Base-by-base conservation (phyloP, 92 coral and sea anemone species). In the Epizoanthus stellaris region DNA sequence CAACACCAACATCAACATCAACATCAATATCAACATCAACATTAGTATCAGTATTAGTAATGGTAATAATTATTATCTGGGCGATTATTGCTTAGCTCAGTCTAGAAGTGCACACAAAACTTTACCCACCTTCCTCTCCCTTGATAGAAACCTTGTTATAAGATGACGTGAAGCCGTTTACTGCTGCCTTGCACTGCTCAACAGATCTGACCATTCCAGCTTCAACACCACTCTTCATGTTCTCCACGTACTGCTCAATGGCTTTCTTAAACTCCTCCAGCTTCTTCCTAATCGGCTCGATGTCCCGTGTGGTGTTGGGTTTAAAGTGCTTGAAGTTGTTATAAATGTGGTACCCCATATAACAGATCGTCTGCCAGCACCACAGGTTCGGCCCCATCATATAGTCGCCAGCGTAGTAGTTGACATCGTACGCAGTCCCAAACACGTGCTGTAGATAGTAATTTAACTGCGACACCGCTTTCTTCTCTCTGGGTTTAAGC, bases 351-450 rank as follows among this genome's bases (percentile, higher is more conserved):
- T 19, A 38, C 1, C 76, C 70, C 62, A 88, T 58, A 13, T 14
- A 15, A 57, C 95, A 93, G 57, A 93, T 80, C 8, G 89, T 89
- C 64, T 93, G 95, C 95, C 95, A 93, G 40, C 95, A 93, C 88
- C 92, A 93, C 67, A 75, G 80, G 76, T 93, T 93, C 1, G 95
- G 95, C 2, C 93, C 95, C 89, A 93, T 53, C 76, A 93, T 81
- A 61, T 85, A 93, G 79, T 93, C 96, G 9, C 96, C 96, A 0
- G 96, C 92, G 58, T 93, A 93, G 77, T 93, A 93, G 45, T 93
- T 90, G 0, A 59, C 89, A 80, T 93, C 96, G 80, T 85, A 93
- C 8, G 92, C 90, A 25, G 38, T 70, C 10, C 73, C 92, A 70
- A 85, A 90, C 20, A 81, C 85, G 68, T 88, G 91, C 60, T 88